Conservation (phyloP, 1,140 invertebrate species). For the Macrosteles quadrilineatus region DNA sequence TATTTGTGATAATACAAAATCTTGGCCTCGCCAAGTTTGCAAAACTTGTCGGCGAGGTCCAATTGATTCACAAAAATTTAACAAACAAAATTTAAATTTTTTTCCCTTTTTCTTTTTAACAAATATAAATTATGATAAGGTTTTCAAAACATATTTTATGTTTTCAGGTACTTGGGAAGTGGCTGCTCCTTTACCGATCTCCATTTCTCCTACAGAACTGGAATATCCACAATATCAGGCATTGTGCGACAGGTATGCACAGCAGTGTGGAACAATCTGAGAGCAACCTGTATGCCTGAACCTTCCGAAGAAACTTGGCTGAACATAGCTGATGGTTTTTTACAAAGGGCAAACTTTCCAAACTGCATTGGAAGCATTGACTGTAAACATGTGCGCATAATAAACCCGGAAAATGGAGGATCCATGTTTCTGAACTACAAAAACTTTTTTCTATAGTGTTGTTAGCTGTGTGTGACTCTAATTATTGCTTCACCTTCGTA, state of each 20-base stretch:
- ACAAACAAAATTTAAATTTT: too few species aligned
- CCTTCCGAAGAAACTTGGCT: constrained; percentile 43
- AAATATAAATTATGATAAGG: too few species aligned
- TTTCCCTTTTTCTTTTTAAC: neutral
- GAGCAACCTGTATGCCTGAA: constrained; percentile 19
- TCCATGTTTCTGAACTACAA: constrained; percentile 52
- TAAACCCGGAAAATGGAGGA: constrained; percentile 49
- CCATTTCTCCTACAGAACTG: constrained; percentile 35
- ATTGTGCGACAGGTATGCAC: constrained; percentile 27
- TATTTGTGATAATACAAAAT: too few species aligned
- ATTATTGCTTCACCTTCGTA: constrained; percentile 50
- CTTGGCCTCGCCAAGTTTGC: too few species aligned
- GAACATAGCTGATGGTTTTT: constrained; percentile 44
- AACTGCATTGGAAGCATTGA: constrained; percentile 47
- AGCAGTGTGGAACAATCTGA: constrained; percentile 17
- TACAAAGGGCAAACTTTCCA: constrained; percentile 46
- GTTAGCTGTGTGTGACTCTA: constrained; percentile 49
- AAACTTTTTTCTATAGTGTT: constrained; percentile 49
- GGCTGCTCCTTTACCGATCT: constrained; percentile 32
- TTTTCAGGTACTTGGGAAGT: constrained; percentile 32
- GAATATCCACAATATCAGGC: constrained; percentile 28
- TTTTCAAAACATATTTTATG: neutral
- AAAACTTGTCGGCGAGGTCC: too few species aligned
- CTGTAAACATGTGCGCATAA: constrained; percentile 50
- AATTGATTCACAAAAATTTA: too few species aligned